Evolutionary conservation across 2,113 vertebrate genomes (phyloP).

Genomic region (Chrysemys picta): DNA sequence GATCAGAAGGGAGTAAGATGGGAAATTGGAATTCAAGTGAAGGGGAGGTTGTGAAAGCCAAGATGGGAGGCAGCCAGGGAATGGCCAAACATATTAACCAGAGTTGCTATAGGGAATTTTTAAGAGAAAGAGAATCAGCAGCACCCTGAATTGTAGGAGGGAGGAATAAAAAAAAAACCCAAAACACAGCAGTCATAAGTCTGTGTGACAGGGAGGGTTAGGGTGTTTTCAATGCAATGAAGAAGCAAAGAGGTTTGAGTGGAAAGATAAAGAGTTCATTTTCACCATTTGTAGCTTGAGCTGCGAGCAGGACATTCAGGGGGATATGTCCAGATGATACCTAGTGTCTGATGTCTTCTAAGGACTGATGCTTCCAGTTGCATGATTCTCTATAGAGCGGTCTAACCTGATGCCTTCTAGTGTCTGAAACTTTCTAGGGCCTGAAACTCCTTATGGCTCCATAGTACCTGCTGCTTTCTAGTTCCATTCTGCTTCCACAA

Average conservation of each 20-base stretch:
- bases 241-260: not conserved
- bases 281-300: fast-evolving
- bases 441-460: not conserved
- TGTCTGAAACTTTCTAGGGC: not conserved
- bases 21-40: not conserved
- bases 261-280: not conserved
- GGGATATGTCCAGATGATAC: fast-evolving
- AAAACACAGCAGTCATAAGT: not conserved
- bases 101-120: not conserved
- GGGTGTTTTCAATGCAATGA: not conserved
- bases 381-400: not conserved
- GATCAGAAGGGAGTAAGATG: not conserved
- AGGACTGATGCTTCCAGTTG: fast-evolving
- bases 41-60: not conserved
- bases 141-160: not conserved
- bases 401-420: fast-evolving
- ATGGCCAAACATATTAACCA: not conserved
- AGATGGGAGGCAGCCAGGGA: not conserved
- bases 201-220: not conserved
- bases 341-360: fast-evolving
- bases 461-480: not conserved
- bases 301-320: not conserved
- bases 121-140: not conserved
- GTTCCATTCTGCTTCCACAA: fast-evolving
- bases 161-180: not conserved